Evolutionary conservation across 2,888 invertebrate genomes (phyloP).

Genomic region (Auanema freiburgensis): DNA sequence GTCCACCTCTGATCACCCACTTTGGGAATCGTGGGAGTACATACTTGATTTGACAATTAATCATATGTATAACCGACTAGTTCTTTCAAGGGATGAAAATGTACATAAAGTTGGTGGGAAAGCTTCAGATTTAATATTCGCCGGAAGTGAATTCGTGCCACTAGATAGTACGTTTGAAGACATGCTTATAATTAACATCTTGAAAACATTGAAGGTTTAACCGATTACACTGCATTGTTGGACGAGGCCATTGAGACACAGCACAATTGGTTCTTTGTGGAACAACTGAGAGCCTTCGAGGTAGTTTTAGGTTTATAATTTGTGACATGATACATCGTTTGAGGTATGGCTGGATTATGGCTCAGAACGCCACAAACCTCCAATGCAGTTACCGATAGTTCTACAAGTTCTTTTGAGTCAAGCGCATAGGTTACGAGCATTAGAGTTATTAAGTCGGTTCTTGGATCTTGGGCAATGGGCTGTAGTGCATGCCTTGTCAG

Average conservation of each 20-base stretch:
- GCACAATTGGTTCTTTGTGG: constrained; percentile 86
- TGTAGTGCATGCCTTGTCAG: constrained; percentile 82
- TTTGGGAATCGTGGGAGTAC: constrained; percentile 88
- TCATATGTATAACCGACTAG: constrained; percentile 65
- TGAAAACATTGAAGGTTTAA: constrained; percentile 11
- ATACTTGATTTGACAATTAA: constrained; percentile 90
- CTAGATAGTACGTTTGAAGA: neutral
- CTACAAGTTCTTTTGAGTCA: constrained; percentile 74
- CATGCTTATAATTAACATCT: too few species aligned
- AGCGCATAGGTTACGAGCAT: constrained; percentile 87
- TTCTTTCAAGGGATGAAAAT: constrained; percentile 6
- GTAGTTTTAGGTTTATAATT: constrained; percentile 9
- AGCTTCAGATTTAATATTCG: constrained; percentile 7
- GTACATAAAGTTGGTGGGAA: constrained; percentile 1
- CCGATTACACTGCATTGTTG: constrained; percentile 12
- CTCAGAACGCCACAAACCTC: constrained; percentile 77
- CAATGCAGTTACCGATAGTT: constrained; percentile 94
- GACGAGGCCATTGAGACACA: constrained; percentile 11
- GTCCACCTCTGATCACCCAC: constrained; percentile 77
- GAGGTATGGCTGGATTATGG: constrained; percentile 83
- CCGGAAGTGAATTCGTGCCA: constrained; percentile 3
- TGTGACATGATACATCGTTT: neutral
- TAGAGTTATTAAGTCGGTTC: constrained; percentile 88
- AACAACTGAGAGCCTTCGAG: constrained; percentile 95
- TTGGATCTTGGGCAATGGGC: constrained; percentile 94